Percentiles rank a stretch among this genome's conserved stretches.
Evolutionary conservation across 2,888 invertebrate species (phyloP).

Genomic region (Rhyacophila evoluta): DNA sequence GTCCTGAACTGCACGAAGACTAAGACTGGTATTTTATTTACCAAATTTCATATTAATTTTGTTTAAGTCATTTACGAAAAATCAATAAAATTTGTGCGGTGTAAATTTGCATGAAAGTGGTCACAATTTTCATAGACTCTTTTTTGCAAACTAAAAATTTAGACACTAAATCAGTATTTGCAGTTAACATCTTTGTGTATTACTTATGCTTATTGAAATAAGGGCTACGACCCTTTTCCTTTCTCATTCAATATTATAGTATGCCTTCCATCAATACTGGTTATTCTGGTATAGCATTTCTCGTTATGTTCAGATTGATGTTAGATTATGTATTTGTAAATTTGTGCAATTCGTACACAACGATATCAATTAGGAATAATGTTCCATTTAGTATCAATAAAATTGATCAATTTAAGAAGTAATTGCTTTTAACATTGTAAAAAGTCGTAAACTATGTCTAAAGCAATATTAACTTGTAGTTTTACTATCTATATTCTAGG

Average conservation of each 20-base stretch:
- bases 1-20: no score
- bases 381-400: constrained; percentile 18
- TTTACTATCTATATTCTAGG: not conserved
- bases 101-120: no score
- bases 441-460: not conserved
- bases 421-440: not conserved
- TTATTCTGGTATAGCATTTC: not conserved
- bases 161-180: no score
- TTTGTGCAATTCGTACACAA: not conserved
- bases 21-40: no score
- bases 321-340: not conserved
- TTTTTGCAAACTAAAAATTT: no score
- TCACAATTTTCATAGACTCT: no score
- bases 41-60: no score
- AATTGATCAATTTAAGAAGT: not conserved
- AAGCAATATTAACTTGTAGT: not conserved
- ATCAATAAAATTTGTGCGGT: no score
- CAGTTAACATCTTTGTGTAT: no score
- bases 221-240: no score
- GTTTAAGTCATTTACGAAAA: no score
- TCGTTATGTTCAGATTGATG: not conserved
- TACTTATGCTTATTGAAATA: no score
- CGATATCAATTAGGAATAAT: not conserved
- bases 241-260: not conserved
- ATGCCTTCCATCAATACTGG: not conserved